Conservation (phyloP, 2,113 vertebrate genomes). For the Triplophysa rosa region DNA sequence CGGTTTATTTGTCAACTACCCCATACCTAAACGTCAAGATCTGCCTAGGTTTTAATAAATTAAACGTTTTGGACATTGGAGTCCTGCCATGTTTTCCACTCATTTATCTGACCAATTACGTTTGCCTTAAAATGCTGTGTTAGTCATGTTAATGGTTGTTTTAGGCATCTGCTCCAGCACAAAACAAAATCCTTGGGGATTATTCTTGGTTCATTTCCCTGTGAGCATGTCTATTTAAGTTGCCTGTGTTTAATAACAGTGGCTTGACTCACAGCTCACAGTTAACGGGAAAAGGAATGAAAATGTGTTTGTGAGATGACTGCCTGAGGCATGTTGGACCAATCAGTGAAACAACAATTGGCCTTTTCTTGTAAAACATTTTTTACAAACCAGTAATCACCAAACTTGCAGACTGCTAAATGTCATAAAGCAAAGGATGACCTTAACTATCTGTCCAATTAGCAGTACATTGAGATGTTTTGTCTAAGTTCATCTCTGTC, state of each 20-base stretch:
- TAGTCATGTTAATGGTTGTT: constrained; percentile 33
- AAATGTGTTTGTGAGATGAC: constrained; percentile 22
- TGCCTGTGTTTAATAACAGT: constrained; percentile 46
- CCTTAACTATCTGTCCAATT: not conserved
- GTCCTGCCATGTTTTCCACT: not conserved
- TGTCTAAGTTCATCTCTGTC: constrained; percentile 7
- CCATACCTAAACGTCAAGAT: not conserved
- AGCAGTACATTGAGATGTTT: constrained; percentile 20
- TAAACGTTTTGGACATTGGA: not conserved
- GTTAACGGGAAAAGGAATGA: constrained; percentile 36
- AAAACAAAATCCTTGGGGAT: constrained; percentile 13
- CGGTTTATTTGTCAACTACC: too few species aligned
- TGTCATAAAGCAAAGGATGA: constrained; percentile 5
- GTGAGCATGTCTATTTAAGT: constrained; percentile 22
- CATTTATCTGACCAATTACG: constrained; percentile 7
- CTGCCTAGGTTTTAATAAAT: not conserved
- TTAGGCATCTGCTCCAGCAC: constrained; percentile 26
- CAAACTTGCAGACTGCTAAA: not conserved
- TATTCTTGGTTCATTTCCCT: constrained; percentile 38
- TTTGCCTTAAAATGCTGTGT: not conserved
- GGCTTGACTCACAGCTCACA: constrained; percentile 40
- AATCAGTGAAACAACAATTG: not conserved
- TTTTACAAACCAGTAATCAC: constrained; percentile 12
- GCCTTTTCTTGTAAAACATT: constrained; percentile 13
- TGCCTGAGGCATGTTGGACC: not conserved